Evolutionary conservation across 1,140 invertebrate genomes (phyloP).

Genomic region (Drosophila obscura): DNA sequence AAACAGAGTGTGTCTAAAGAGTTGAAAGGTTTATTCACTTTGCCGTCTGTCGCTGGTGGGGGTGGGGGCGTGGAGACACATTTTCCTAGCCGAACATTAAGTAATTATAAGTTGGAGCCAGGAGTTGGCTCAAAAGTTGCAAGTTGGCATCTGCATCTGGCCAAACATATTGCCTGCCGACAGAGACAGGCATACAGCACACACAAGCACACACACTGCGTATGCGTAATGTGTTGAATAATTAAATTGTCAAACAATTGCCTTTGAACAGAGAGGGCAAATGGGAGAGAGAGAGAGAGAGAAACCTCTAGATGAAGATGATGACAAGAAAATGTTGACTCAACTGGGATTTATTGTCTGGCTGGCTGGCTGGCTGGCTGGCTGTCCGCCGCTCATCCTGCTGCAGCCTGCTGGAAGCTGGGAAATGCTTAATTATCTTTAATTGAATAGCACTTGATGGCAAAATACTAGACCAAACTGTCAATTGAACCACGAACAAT

Average conservation of each 20-base stretch:
- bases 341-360: conserved; percentile 52
- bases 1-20: conserved; percentile 51
- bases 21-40: conserved; percentile 78
- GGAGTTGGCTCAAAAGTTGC: conserved; percentile 67
- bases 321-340: conserved; percentile 40
- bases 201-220: conserved; percentile 35
- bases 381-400: background rate
- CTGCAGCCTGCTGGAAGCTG: conserved; percentile 4
- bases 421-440: conserved; percentile 59
- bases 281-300: conserved; percentile 10
- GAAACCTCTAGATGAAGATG: conserved; percentile 1
- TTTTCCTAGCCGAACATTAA: conserved; percentile 62
- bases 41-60: conserved; percentile 28
- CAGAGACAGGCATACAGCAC: background rate
- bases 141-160: conserved; percentile 53
- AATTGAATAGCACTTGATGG: conserved; percentile 59
- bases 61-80: conserved; percentile 18
- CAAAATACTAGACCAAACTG: conserved; percentile 18
- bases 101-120: conserved; percentile 72
- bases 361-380: conserved; percentile 16
- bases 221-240: conserved; percentile 74
- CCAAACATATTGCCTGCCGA: conserved; percentile 43
- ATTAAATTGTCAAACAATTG: conserved; percentile 79
- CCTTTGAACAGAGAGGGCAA: conserved; percentile 22
- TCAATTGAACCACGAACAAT: conserved; percentile 21